phyloP scores from a whole-genome alignment of 2,113 vertebrate species.

The Cariama cristata region DNA sequence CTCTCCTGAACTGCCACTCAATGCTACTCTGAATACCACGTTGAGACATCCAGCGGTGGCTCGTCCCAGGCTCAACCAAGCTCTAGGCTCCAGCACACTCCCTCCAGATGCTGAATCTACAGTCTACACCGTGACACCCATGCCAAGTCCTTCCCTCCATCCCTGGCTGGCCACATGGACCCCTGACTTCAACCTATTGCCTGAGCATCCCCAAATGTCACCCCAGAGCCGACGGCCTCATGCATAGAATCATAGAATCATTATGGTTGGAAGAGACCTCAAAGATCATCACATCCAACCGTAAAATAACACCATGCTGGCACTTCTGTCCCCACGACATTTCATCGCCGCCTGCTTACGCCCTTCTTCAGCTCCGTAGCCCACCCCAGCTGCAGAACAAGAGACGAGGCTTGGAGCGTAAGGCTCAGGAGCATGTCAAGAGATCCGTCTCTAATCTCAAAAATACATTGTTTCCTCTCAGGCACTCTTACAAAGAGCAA shows the following conservation, averaged over 20 bases:
- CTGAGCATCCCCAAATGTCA: neutral
- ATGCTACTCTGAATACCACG: neutral
- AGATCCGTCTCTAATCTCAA: neutral
- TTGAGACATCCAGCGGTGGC: neutral
- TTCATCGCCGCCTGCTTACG: neutral
- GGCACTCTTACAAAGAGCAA: neutral
- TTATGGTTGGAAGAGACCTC: no score
- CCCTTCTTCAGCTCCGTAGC: neutral
- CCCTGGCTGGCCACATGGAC: fast-evolving
- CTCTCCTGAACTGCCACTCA: neutral
- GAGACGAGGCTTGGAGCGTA: neutral
- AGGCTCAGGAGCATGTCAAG: neutral
- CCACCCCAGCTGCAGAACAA: neutral
- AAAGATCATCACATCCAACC: no score
- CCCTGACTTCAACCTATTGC: neutral
- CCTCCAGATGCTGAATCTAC: neutral
- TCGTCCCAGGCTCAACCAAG: neutral
- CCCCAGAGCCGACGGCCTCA: fast-evolving
- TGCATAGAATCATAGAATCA: no score
- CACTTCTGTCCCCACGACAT: neutral
- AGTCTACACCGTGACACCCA: neutral
- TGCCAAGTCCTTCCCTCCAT: fast-evolving
- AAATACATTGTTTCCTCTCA: slow-evolving; percentile 13
- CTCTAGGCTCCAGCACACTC: neutral
- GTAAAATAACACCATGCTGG: neutral